Evolutionary conservation across 2,888 invertebrate species (phyloP).

Genomic region (Amiota communis): DNA sequence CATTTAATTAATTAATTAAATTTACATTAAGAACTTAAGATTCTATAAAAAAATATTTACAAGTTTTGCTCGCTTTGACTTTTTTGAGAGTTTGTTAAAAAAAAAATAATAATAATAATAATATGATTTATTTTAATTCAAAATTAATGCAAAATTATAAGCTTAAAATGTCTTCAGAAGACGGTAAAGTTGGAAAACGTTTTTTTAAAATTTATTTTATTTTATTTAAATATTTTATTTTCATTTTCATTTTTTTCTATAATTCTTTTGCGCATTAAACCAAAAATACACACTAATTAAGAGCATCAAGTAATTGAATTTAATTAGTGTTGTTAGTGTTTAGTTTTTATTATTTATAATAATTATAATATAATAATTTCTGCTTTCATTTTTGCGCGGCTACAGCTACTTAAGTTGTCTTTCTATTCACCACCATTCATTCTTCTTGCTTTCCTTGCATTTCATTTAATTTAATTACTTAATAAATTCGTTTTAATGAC

Average conservation of each 20-base stretch:
- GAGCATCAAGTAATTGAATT: slow-evolving; percentile 20
- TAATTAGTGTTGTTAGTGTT: slow-evolving; percentile 42
- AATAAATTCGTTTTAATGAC: slow-evolving; percentile 70
- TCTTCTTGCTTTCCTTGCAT: not conserved
- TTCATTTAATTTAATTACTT: slow-evolving; percentile 30
- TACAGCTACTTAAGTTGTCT: slow-evolving; percentile 37
- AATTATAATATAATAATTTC: slow-evolving; percentile 12
- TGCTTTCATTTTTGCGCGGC: slow-evolving; percentile 20
- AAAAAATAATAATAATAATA: not conserved
- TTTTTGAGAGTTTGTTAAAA: not conserved
- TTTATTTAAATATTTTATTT: slow-evolving; percentile 21
- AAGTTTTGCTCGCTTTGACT: not conserved
- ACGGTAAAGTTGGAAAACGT: slow-evolving; percentile 62
- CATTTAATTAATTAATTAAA: too few species aligned
- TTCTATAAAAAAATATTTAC: slow-evolving; percentile 21
- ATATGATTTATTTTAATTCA: not conserved
- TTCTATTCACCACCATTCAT: slow-evolving; percentile 43
- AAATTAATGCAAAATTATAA: slow-evolving; percentile 30
- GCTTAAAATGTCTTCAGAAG: slow-evolving; percentile 61
- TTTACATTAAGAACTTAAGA: slow-evolving; percentile 16
- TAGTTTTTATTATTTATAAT: slow-evolving; percentile 26
- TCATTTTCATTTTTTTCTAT: slow-evolving; percentile 11
- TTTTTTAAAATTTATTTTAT: slow-evolving; percentile 31
- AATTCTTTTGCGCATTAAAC: slow-evolving; percentile 28
- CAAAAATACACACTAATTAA: slow-evolving; percentile 29